A percentile compares a stretch with the other conserved stretches of the same genome.
Evolutionary conservation across 2,113 vertebrate genomes (phyloP).

Genomic region (Lanius collurio): DNA sequence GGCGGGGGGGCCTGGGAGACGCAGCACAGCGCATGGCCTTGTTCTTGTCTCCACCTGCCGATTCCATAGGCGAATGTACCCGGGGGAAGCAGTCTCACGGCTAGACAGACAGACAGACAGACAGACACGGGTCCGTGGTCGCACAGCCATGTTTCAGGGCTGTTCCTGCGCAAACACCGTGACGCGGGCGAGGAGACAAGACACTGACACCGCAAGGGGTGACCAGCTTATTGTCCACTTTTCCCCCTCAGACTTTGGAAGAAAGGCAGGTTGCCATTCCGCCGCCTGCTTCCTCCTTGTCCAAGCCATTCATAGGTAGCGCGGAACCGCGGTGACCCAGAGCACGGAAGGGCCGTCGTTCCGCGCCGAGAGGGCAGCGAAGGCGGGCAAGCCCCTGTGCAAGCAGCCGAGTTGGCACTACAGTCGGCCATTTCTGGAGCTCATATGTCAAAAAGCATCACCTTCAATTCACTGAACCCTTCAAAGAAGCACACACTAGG

Average conservation of each 20-base stretch:
- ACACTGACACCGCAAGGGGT: not conserved
- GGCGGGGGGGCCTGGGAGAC: not conserved
- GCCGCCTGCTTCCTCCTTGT: not conserved
- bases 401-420: not conserved
- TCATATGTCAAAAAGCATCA: slow-evolving; percentile 53
- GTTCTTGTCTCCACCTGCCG: slow-evolving; percentile 46
- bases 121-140: no score
- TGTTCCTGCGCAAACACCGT: not conserved
- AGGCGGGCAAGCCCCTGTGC: not conserved
- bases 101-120: not conserved
- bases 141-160: not conserved
- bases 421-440: slow-evolving; percentile 26
- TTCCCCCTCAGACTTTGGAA: not conserved
- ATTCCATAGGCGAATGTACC: not conserved
- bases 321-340: fast-evolving
- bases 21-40: not conserved
- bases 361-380: not conserved
- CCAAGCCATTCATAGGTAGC: not conserved
- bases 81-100: not conserved
- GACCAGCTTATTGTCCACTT: not conserved
- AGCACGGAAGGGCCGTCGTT: not conserved
- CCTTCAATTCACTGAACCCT: slow-evolving; percentile 43
- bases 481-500: slow-evolving; percentile 22
- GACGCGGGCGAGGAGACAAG: not conserved
- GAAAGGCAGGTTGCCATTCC: not conserved